Evolutionary conservation across 2,797 vertebrate species (phyloP), one percentile per base, ranked within the genome.

Genomic region (Sternarchorhynchus goeldii): DNA sequence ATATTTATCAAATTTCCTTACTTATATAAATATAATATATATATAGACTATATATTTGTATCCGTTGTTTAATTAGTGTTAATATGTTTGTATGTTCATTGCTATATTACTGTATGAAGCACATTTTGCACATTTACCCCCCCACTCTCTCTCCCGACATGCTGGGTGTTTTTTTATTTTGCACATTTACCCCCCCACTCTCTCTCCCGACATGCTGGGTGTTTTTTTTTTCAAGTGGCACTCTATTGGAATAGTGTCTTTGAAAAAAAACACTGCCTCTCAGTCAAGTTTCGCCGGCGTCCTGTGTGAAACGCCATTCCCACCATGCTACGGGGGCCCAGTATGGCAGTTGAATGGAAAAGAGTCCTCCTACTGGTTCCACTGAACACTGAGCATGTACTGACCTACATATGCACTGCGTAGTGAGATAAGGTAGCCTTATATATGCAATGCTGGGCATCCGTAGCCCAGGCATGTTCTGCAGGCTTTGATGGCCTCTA

Each of bases 91-190:
- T 89, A 80, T 90, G 87, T 90, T 89, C 85, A 85, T 86, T 81
- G 85, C 89, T 85, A 60, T n/a, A 74, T 80, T 77, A 67, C 60
- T 84, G 76, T 91, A 79, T 90, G 85, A 86, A 93, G 90, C 91
- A 90, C 77, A 91, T 92, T 76, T 93, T 94, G 93, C 93, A 93
- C 93, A 93, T 89, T 88, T 91, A 92, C n/a, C 90, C 91, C 92
- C 88, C 89, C 85, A 86, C 76, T 67, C n/a, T n/a, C n/a, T n/a
- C 59, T 29, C 77, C 83, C 82, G 78, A 63, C 58, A 77, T 77
- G 68, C 69, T 75, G 29, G 25, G 6, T 41, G 31, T 31, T 72
- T 56, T 5, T 79, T 32, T 57, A 91, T 92, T 76, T 93, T 94
- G 93, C 93, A 93, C 93, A 93, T 89, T 88, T 91, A 92, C n/a